Evolutionary conservation across 2,888 invertebrate genomes (phyloP).

Genomic region (Calameuta idolon): DNA sequence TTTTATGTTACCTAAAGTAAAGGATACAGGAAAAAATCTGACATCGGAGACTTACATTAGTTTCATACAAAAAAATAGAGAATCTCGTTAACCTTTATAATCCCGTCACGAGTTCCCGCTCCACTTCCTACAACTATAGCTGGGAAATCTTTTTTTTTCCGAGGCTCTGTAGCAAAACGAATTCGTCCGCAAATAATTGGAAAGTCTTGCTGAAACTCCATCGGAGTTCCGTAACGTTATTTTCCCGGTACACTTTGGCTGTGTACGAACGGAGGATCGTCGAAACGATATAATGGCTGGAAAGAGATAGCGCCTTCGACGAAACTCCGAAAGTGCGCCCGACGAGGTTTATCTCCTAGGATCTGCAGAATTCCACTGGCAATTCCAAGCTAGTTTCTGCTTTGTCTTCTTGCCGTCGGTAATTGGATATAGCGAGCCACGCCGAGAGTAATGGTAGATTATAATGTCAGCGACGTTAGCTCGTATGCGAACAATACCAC

Average conservation of each 20-base stretch:
- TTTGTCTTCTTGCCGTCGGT: neutral
- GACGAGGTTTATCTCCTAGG: conserved; percentile 45
- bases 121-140: neutral
- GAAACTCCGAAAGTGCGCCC: conserved; percentile 44
- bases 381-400: conserved; percentile 29
- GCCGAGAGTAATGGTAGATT: neutral
- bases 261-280: neutral
- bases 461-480: neutral
- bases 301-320: conserved; percentile 13
- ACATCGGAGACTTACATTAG: neutral
- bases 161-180: neutral
- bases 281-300: neutral
- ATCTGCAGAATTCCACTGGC: conserved; percentile 39
- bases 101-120: neutral
- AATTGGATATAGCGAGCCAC: neutral
- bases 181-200: conserved; percentile 17
- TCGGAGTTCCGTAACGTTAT: conserved; percentile 23
- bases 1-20: neutral
- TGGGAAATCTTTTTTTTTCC: neutral
- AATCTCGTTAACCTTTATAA: neutral
- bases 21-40: neutral
- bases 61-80: neutral
- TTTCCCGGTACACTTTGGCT: conserved; percentile 11
- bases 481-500: neutral
- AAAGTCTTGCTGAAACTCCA: conserved; percentile 23